These are phyloP conservation scores for Enteromius mattozi DNA, from an alignment of 2,797 vertebrate genomes.

Conservation along the genomic window DNA sequence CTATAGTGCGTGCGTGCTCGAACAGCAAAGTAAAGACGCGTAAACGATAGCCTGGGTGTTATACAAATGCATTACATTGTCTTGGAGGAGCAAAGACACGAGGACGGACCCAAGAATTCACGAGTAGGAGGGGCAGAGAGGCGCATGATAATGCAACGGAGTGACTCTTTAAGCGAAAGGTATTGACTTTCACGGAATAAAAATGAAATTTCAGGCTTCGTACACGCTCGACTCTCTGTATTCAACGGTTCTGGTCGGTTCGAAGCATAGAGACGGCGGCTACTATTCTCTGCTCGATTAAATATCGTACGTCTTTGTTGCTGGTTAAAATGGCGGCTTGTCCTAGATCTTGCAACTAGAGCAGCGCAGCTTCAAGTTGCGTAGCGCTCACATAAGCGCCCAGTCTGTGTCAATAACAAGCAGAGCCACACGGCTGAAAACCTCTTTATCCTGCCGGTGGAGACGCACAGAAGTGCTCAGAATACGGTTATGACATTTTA, in stretches of 20 bases:
- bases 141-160: conserved; percentile 66
- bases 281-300: conserved; percentile 28
- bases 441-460: neutral
- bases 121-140: conserved; percentile 81
- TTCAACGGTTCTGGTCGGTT: neutral
- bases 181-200: conserved; percentile 66
- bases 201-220: conserved; percentile 35
- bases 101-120: conserved; percentile 71
- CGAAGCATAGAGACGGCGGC: neutral
- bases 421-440: conserved; percentile 44
- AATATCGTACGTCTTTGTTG: conserved; percentile 76
- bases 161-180: conserved; percentile 68
- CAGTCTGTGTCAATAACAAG: conserved; percentile 50
- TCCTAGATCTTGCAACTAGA: conserved; percentile 81
- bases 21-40: neutral
- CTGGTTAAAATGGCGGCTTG: conserved; percentile 86
- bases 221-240: neutral
- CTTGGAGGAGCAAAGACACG: conserved; percentile 49
- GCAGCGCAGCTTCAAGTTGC: conserved; percentile 70
- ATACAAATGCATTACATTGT: conserved; percentile 47
- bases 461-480: neutral
- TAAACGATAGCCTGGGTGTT: conserved; percentile 35
- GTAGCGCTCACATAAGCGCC: conserved; percentile 52
- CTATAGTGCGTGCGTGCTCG: no score
- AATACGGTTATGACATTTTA: conserved; percentile 19